Evolutionary conservation across 1,140 invertebrate genomes (phyloP).

Genomic region (Panulirus ornatus): DNA sequence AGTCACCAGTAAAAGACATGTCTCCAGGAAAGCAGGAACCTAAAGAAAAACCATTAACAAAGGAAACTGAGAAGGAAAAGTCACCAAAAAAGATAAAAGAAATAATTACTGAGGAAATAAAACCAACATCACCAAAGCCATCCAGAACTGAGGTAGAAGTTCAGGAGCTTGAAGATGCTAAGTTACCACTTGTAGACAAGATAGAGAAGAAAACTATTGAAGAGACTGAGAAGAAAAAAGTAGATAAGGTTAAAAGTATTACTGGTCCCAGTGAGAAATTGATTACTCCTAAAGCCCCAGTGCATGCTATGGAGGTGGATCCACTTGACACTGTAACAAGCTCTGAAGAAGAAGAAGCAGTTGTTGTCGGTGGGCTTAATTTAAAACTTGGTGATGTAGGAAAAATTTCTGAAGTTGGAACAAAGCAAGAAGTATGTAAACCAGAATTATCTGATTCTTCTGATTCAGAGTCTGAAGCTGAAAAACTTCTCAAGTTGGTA

Average conservation of each 20-base stretch:
- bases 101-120: neutral
- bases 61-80: slow-evolving; percentile 57
- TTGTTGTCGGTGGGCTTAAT: slow-evolving; percentile 57
- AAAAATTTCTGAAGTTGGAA: slow-evolving; percentile 55
- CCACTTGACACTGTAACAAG: slow-evolving; percentile 29
- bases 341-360: slow-evolving; percentile 48
- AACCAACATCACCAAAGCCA: neutral
- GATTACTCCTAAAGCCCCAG: slow-evolving; percentile 20
- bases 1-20: slow-evolving; percentile 57
- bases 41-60: slow-evolving; percentile 26
- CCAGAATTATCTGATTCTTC: slow-evolving; percentile 73
- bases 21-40: neutral
- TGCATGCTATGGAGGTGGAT: slow-evolving; percentile 25
- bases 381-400: slow-evolving; percentile 51
- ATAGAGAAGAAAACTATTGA: slow-evolving; percentile 35
- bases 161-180: neutral
- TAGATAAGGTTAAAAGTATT: slow-evolving; percentile 9
- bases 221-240: slow-evolving; percentile 28
- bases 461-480: slow-evolving; percentile 75
- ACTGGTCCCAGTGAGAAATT: slow-evolving; percentile 44
- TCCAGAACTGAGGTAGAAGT: neutral
- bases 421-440: slow-evolving; percentile 38
- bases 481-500: slow-evolving; percentile 71
- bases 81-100: slow-evolving; percentile 34
- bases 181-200: neutral